Evolutionary conservation across 2,888 invertebrate genomes (phyloP).

Genomic region (Drosophila fungiperda): DNA sequence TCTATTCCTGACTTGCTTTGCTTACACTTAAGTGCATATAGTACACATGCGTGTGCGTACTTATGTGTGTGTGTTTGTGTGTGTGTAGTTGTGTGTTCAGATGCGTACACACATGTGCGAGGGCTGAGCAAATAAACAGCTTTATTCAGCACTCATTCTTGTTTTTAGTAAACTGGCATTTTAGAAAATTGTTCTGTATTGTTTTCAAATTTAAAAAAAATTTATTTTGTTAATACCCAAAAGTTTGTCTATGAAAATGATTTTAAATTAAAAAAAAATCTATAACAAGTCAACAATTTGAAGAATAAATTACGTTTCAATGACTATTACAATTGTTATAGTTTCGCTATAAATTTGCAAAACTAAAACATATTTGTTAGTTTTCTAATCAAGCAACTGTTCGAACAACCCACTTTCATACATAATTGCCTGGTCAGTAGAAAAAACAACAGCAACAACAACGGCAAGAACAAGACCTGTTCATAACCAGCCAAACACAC

Average conservation of each 20-base stretch:
- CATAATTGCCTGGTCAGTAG: slow-evolving; percentile 44
- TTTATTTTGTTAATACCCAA: neutral
- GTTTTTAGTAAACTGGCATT: neutral
- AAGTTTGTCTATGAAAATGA: neutral
- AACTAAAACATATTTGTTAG: neutral
- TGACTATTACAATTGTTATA: neutral
- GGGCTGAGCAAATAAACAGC: slow-evolving; percentile 6
- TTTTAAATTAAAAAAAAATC: neutral
- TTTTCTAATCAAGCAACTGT: slow-evolving; percentile 8
- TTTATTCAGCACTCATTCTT: neutral
- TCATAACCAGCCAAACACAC: slow-evolving; percentile 21
- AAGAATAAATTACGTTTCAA: neutral
- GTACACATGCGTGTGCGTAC: neutral
- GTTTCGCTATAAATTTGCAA: neutral
- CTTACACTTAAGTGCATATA: slow-evolving; percentile 66
- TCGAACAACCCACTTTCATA: slow-evolving; percentile 42
- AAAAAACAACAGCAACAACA: slow-evolving; percentile 37
- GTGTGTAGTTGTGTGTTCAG: neutral
- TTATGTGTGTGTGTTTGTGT: neutral
- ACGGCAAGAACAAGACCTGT: slow-evolving; percentile 20
- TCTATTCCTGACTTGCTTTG: slow-evolving; percentile 67
- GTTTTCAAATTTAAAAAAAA: neutral
- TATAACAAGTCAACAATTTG: neutral
- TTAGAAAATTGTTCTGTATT: neutral
- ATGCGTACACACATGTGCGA: slow-evolving; percentile 8